Evolutionary conservation across 2,797 vertebrate genomes (phyloP).

Genomic region (Rhabdomys pumilio): DNA sequence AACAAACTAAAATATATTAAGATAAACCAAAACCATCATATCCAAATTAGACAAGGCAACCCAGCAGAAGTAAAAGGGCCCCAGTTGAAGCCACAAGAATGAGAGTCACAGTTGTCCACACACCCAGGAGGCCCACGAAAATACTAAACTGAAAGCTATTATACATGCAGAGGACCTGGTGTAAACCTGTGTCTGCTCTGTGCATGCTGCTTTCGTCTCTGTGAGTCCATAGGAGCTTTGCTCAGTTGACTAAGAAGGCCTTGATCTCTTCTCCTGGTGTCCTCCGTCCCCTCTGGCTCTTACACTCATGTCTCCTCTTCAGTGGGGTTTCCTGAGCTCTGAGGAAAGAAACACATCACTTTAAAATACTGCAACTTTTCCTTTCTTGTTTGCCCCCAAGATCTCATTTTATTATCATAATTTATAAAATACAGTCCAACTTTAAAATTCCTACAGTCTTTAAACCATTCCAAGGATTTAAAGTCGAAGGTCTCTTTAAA

Average conservation of each 20-base stretch:
- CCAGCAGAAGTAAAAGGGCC: not conserved
- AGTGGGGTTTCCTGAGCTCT: not conserved
- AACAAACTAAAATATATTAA: not conserved
- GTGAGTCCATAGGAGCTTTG: not conserved
- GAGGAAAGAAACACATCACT: not conserved
- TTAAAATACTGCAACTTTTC: not conserved
- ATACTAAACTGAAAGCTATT: not conserved
- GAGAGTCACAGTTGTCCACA: not conserved
- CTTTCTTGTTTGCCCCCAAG: not conserved
- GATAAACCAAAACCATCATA: not conserved
- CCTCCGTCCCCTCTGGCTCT: not conserved
- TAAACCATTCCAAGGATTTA: not conserved
- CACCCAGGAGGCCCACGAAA: not conserved
- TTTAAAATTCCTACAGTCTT: not conserved
- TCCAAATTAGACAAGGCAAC: not conserved
- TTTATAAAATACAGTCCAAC: not conserved
- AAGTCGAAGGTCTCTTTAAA: not conserved
- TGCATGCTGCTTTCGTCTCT: not conserved
- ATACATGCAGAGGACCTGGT: not conserved
- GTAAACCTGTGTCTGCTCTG: not conserved
- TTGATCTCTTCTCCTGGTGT: not conserved
- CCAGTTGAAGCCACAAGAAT: not conserved
- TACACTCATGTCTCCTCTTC: not conserved
- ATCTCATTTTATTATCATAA: conserved; percentile 2
- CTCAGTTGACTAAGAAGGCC: not conserved